These are phyloP conservation scores for Daphoenositta chrysoptera DNA, from an alignment of 2,113 vertebrate genomes.

Conservation along the genomic window DNA sequence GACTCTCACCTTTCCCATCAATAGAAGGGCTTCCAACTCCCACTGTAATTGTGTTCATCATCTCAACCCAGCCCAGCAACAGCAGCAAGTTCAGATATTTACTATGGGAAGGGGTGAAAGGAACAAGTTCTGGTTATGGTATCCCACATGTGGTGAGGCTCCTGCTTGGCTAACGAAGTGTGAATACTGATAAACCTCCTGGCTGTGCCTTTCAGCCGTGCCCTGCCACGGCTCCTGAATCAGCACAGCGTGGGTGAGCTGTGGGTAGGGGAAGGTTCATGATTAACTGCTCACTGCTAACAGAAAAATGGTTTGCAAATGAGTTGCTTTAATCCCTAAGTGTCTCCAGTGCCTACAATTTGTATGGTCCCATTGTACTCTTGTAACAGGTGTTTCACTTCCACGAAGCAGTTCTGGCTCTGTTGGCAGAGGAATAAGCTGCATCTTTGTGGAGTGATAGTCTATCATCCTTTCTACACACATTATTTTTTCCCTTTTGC, in stretches of 20 bases:
- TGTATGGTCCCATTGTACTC: neutral
- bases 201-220: neutral
- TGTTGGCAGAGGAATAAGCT: neutral
- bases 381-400: slow-evolving; percentile 33
- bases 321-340: neutral
- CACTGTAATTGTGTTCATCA: neutral
- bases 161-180: neutral
- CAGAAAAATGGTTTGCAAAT: slow-evolving; percentile 37
- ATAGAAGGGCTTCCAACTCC: neutral
- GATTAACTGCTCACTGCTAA: neutral
- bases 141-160: neutral
- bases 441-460: neutral
- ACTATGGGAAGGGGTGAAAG: neutral
- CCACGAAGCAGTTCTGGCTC: neutral
- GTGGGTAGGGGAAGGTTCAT: neutral
- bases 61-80: neutral
- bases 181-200: neutral
- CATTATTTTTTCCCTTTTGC: neutral
- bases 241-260: neutral
- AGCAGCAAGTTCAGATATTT: neutral
- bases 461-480: neutral
- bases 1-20: neutral
- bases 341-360: neutral
- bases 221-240: neutral
- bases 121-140: neutral